Conservation (phyloP, 2,797 vertebrate species). For the Pseudocheirus occidentalis region DNA sequence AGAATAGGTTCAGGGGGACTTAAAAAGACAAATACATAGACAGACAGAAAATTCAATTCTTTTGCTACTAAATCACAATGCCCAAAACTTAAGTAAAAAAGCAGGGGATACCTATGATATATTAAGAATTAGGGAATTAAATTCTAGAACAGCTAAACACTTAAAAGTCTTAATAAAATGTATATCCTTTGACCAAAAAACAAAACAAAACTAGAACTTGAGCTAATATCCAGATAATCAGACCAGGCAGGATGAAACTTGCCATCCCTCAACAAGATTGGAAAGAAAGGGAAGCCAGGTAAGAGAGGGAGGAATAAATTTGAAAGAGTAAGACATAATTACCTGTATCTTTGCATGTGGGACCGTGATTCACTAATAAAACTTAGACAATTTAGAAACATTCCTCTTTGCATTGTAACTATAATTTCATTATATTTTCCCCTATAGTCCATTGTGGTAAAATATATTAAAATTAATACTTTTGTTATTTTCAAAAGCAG, state of each 20-base stretch:
- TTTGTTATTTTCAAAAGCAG: not conserved
- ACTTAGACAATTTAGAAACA: not conserved
- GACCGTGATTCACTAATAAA: not conserved
- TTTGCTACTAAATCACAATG: not conserved
- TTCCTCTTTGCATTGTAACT: not conserved
- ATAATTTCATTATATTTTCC: not conserved
- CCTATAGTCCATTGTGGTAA: not conserved
- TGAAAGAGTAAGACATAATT: not conserved
- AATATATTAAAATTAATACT: not conserved
- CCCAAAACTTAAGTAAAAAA: not conserved
- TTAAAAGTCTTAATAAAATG: not conserved
- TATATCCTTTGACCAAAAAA: not conserved
- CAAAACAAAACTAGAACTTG: not conserved
- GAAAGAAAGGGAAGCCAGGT: not conserved
- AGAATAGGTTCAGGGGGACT: not conserved
- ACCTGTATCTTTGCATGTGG: not conserved
- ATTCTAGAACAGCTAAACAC: not conserved
- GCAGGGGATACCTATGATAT: not conserved
- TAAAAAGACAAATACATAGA: not conserved
- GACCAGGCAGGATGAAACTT: not conserved
- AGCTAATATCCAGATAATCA: not conserved
- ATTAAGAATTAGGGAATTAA: not conserved
- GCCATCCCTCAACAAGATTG: not conserved
- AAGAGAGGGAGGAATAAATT: not conserved
- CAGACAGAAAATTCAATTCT: not conserved